Evolutionary conservation across 2,888 invertebrate genomes (phyloP), one percentile per base, ranked within the genome.

Genomic region (Eretmocerus hayati): DNA sequence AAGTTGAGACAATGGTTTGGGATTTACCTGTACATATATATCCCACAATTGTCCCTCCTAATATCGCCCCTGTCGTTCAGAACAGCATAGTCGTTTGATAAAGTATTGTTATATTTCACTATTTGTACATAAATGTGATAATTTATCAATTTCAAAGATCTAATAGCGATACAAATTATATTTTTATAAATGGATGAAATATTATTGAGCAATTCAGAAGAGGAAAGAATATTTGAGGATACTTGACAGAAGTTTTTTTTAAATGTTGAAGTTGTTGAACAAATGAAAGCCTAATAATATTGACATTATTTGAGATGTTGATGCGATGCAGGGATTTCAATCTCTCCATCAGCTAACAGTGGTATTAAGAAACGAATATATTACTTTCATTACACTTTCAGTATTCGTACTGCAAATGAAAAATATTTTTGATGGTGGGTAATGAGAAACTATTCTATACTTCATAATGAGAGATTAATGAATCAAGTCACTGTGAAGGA

Each of bases 1-100:
- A 90, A 11, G 94, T 97, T 50, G 96, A 99, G 74, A 97, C 97
- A 1, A 95, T 97, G 93, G 87, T 94, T 13, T 99, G 97, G 97
- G 93, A 96, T 74, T 77, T 97, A 46, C 95, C 96, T 0, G 85
- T 99, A 45, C 90, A 89, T 64, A 83, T 97, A 50, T 92, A 90
- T 72, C 90, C 96, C 0, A 91, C 95, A 5, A 83, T 90, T 18
- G 62, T 66, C 5, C 70, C 69, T 3, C 67, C 68, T 5, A 70
- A 69, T 53, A 66, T 66, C 5, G 62, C 65, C 18, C 68, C 67
- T 43, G 65, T 66, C 53, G 66, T 63, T 8, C 69, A 66, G 60
- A 66, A 69, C 45, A 67, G 55, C 37, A 65, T 65, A 45, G 52
- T 64, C 46, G 66, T 71, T 59, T 71, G 59, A 55, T 46, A 20